phyloP scores from a whole-genome alignment of 2,797 vertebrate genomes.

The Coilia nasus region DNA sequence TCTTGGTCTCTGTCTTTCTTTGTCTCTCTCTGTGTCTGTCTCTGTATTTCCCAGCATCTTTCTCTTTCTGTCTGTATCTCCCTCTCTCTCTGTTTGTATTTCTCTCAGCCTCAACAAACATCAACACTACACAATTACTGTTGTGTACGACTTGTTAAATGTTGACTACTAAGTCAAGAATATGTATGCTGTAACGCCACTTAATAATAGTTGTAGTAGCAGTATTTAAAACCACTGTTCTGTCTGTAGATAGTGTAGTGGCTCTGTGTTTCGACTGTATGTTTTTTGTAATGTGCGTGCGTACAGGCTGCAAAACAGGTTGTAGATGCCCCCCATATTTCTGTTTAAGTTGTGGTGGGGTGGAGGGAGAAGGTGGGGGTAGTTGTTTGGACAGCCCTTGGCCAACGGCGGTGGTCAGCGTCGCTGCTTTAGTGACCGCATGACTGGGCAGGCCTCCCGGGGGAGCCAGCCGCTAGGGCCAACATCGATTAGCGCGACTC shows the following conservation, averaged over 20 bases:
- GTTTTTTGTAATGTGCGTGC: too few species aligned
- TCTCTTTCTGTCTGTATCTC: neutral
- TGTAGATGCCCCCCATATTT: too few species aligned
- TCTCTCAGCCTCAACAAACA: neutral
- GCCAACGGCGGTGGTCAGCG: neutral
- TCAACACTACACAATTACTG: neutral
- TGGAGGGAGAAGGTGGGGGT: neutral
- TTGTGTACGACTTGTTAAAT: neutral
- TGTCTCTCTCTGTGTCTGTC: too few species aligned
- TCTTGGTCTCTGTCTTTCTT: too few species aligned
- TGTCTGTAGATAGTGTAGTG: neutral
- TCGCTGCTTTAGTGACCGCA: conserved; percentile 32
- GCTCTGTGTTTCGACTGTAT: neutral
- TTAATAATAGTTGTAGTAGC: neutral
- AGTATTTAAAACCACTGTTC: neutral
- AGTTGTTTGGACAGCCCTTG: neutral
- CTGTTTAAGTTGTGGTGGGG: too few species aligned
- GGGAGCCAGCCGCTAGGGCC: conserved; percentile 39
- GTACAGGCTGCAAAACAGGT: too few species aligned
- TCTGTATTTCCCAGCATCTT: neutral
- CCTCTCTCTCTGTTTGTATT: neutral
- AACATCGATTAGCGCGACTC: conserved; percentile 49
- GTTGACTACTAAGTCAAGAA: neutral
- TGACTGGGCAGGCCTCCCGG: conserved; percentile 28
- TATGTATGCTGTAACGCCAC: neutral